Base-by-base conservation (phyloP, 2,113 vertebrate genomes). In the Oreochromis niloticus region DNA sequence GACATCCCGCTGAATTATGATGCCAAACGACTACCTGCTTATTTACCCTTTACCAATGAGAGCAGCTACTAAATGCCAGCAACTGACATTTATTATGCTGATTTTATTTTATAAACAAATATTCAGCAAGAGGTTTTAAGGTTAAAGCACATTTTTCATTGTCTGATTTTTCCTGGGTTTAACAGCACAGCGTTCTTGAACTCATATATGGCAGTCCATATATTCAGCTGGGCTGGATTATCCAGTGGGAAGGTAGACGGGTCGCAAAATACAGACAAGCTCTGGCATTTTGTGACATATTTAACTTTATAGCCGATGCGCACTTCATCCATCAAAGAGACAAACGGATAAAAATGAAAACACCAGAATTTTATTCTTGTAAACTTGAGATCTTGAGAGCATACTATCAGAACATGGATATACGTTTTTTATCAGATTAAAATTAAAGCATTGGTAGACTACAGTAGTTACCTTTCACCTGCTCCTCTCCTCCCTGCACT, bases 391-490 rank as follows among this genome's bases (percentile, higher is more conserved):
- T 24, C 39, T 73, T 2, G 66, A 73, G 46, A 27, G n/a, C 3
- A 27, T 5, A 30, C 6, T 1, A 5, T 0, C 1, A 48, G 41
- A 73, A 4, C 13, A 0, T 24, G 5, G 66, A 43, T 46, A 27
- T 30, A 5, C 17, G 43, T 11, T 48, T 46, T 75, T 75, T 30
- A 75, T 48, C 6, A 75, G 9, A 3, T 17, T 10, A 75, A 75
- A 48, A 73, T 73, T 48, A 73, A 30, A 46, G 9, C 41, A 48
- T 3, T 48, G 41, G 9, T 27, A 27, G 41, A 46, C 11, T 3
- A 73, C 22, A 27, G 13, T 46, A 27, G 68, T 27, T 16, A 46
- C 22, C 46, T 46, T 73, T 73, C 68, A 27, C 68, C 41, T 27
- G 68, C 39, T 43, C 39, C 34, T 66, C 0, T 66, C 34, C 34